phyloP scores from a whole-genome alignment of 2,888 invertebrate species.

The Horisme vitalbata region DNA sequence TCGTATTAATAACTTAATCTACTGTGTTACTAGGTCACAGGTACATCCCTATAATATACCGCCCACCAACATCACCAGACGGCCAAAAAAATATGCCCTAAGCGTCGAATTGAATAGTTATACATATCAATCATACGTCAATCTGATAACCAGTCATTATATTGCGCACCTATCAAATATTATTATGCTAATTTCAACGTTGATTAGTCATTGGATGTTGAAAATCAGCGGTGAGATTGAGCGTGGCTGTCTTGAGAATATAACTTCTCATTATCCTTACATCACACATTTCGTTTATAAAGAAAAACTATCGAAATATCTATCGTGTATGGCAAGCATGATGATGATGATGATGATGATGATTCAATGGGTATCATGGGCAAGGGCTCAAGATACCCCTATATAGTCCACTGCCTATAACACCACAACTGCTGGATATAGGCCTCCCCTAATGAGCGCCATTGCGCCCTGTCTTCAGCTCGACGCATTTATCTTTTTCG shows the following conservation, averaged over 20 bases:
- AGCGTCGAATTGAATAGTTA: slow-evolving; percentile 42
- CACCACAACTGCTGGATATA: no score
- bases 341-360: no score
- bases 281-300: no score
- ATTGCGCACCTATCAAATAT: slow-evolving; percentile 42
- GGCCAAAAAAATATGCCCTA: slow-evolving; percentile 33
- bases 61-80: slow-evolving; percentile 29
- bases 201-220: slow-evolving; percentile 27
- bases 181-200: slow-evolving; percentile 32
- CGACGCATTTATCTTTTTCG: no score
- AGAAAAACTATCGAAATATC: no score
- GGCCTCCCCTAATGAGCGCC: no score
- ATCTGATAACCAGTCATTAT: slow-evolving; percentile 38
- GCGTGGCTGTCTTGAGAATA: neutral
- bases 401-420: no score
- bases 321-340: no score
- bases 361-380: no score
- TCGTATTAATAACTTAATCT: slow-evolving; percentile 12
- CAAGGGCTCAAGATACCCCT: no score
- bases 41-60: slow-evolving; percentile 13
- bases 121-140: slow-evolving; percentile 45
- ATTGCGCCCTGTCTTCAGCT: no score
- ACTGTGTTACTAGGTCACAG: slow-evolving; percentile 29
- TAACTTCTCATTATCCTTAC: no score
- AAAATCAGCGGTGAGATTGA: neutral